A percentile compares a stretch with the other conserved stretches of the same genome.
phyloP scores from a whole-genome alignment of 2,888 invertebrate genomes.

The Linyphia triangularis region DNA sequence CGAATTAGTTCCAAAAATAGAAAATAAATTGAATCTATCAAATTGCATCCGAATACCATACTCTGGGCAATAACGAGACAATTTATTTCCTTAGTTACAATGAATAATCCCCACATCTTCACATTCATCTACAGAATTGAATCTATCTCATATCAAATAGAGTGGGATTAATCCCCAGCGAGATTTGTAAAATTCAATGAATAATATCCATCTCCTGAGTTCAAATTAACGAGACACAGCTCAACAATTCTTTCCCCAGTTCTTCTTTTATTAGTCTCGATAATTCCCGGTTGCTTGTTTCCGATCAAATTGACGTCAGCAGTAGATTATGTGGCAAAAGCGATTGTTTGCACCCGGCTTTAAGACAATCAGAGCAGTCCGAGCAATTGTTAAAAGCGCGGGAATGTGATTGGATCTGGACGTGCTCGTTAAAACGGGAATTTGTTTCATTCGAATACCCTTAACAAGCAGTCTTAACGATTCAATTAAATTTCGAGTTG shows the following conservation, averaged over 20 bases:
- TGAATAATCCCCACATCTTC: slow-evolving; percentile 17
- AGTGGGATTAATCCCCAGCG: slow-evolving; percentile 11
- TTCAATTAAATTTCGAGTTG: slow-evolving; percentile 50
- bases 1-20: not conserved
- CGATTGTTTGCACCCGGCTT: slow-evolving; percentile 32
- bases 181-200: not conserved
- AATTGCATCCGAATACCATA: not conserved
- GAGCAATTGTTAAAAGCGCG: slow-evolving; percentile 10
- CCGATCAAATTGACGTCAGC: slow-evolving; percentile 57
- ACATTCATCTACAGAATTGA: not conserved
- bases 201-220: slow-evolving; percentile 10
- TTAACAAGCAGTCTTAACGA: slow-evolving; percentile 52
- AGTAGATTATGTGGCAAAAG: not conserved
- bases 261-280: slow-evolving; percentile 4
- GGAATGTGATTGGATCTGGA: not conserved
- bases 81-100: not conserved
- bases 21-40: not conserved
- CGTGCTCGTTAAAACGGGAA: slow-evolving; percentile 36
- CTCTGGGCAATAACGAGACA: not conserved
- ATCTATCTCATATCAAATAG: not conserved
- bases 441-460: slow-evolving; percentile 26
- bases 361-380: slow-evolving; percentile 12
- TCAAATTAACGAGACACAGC: not conserved
- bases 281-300: slow-evolving; percentile 45
- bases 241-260: not conserved